phyloP scores from a whole-genome alignment of 1,140 invertebrate genomes.

The Asobara japonica region DNA sequence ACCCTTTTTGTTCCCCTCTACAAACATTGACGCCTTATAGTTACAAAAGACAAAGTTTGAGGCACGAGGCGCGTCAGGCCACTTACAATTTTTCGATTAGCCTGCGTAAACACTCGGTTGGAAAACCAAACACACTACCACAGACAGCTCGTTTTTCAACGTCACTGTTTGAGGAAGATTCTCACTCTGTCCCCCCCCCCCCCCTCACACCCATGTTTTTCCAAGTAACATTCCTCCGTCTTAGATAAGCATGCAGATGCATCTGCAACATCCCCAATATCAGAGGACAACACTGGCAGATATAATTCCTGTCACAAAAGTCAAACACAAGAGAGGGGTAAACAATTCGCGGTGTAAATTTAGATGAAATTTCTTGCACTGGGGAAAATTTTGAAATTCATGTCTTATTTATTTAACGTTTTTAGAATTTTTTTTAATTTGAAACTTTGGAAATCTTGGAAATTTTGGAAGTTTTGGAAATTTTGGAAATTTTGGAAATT shows the following conservation, averaged over 20 bases:
- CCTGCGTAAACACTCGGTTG: conserved; percentile 33
- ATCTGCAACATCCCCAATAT: background rate
- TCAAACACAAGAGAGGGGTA: no score
- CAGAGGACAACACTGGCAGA: background rate
- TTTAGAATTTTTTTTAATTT: no score
- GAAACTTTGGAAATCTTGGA: no score
- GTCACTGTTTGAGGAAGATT: conserved; percentile 21
- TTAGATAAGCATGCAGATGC: background rate
- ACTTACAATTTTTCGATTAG: conserved; percentile 38
- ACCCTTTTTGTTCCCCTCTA: background rate
- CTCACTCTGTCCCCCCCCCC: background rate
- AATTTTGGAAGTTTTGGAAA: no score
- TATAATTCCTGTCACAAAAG: no score
- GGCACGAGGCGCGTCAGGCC: conserved; percentile 1
- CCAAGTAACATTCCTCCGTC: conserved; percentile 34
- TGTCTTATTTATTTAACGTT: no score
- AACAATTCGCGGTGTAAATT: background rate
- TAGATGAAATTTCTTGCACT: background rate
- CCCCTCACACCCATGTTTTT: conserved; percentile 27
- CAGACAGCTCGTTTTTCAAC: background rate
- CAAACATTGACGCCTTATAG: conserved; percentile 1
- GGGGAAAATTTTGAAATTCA: no score
- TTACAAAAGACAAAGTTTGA: background rate
- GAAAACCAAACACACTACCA: conserved; percentile 29
- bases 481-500: no score